Evolutionary conservation across 2,797 vertebrate genomes (phyloP).

Genomic region (Helarctos malayanus): DNA sequence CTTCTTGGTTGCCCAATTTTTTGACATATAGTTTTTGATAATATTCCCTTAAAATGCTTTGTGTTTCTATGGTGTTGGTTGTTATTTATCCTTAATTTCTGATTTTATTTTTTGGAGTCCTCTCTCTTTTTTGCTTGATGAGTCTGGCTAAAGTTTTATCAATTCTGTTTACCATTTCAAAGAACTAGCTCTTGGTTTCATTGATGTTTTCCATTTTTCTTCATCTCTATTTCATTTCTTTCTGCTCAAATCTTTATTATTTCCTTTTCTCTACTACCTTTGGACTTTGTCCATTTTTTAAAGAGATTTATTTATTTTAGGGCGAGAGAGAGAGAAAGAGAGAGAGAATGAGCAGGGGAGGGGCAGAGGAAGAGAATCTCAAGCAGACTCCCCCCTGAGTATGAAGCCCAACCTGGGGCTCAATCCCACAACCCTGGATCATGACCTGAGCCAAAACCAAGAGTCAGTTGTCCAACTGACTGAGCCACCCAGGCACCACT

Average conservation of each 20-base stretch:
- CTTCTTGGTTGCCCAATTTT: background rate
- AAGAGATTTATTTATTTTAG: background rate
- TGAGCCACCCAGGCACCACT: background rate
- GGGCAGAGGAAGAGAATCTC: background rate
- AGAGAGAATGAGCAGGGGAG: background rate
- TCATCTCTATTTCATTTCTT: background rate
- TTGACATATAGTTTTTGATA: background rate
- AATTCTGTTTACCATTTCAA: background rate
- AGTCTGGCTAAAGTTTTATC: background rate
- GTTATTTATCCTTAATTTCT: background rate
- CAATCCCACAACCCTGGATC: too few relatives aligned
- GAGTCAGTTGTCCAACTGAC: background rate
- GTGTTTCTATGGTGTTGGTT: background rate
- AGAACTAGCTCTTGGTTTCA: background rate
- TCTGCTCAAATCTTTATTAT: background rate
- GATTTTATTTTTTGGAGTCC: background rate
- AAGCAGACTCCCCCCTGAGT: background rate
- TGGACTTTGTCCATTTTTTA: background rate
- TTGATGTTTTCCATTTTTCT: background rate
- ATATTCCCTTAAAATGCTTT: background rate
- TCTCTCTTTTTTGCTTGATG: background rate
- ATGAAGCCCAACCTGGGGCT: background rate
- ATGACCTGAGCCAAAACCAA: too few relatives aligned
- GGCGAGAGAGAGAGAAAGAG: background rate
- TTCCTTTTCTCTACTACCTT: background rate